Evolutionary conservation across 2,888 invertebrate species (phyloP).

Genomic region (Drosophila ezoana): DNA sequence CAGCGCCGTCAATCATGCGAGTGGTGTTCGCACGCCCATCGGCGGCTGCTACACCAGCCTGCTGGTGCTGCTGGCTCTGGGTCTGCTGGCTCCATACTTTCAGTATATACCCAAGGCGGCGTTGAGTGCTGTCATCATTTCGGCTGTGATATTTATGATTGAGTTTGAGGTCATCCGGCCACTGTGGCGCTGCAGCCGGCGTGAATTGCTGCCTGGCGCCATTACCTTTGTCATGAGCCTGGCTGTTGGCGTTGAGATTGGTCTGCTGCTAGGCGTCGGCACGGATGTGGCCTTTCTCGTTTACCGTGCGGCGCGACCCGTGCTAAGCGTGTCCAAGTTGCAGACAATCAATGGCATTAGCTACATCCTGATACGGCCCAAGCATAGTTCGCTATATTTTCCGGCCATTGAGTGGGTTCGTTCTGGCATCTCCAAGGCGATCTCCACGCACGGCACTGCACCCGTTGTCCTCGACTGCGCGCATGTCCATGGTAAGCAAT

Average conservation of each 20-base stretch:
- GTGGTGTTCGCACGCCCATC: slow-evolving; percentile 95
- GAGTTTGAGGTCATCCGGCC: slow-evolving; percentile 95
- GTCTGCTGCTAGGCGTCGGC: slow-evolving; percentile 92
- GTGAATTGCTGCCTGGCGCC: slow-evolving; percentile 92
- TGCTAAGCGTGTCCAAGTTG: slow-evolving; percentile 89
- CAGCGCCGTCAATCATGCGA: slow-evolving; percentile 97
- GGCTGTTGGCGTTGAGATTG: slow-evolving; percentile 93
- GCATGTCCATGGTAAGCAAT: slow-evolving; percentile 88
- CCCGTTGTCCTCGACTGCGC: slow-evolving; percentile 93
- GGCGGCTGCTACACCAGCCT: slow-evolving; percentile 94
- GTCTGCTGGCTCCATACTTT: slow-evolving; percentile 94
- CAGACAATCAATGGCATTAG: slow-evolving; percentile 89
- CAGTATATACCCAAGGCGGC: slow-evolving; percentile 95
- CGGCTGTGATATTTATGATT: slow-evolving; percentile 97
- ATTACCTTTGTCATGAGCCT: slow-evolving; percentile 94
- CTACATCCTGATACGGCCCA: slow-evolving; percentile 91
- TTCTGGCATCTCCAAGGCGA: slow-evolving; percentile 91
- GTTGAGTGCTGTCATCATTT: slow-evolving; percentile 96
- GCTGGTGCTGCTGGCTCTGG: slow-evolving; percentile 93
- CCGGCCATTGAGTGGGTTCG: slow-evolving; percentile 94
- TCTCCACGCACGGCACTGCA: slow-evolving; percentile 89
- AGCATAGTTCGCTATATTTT: slow-evolving; percentile 91
- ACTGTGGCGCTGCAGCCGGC: slow-evolving; percentile 93
- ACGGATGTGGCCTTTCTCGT: slow-evolving; percentile 91
- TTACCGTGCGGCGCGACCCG: slow-evolving; percentile 93